Conservation (phyloP, 2,888 invertebrate species). For the Metallyticus violacea region DNA sequence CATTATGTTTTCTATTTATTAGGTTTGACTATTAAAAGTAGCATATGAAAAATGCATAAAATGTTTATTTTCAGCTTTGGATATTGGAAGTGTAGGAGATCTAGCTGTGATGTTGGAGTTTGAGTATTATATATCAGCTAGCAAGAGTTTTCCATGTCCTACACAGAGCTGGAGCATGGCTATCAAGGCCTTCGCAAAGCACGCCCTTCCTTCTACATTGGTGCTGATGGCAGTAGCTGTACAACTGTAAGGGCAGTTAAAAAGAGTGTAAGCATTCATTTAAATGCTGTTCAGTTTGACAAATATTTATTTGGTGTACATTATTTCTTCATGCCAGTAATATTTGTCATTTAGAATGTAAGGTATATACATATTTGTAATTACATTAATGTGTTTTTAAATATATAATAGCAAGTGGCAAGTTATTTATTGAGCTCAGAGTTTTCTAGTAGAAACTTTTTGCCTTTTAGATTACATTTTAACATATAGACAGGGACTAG, state of each 20-base stretch:
- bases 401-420: too few species aligned
- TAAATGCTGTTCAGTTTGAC: neutral
- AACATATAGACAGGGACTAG: too few species aligned
- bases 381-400: too few species aligned
- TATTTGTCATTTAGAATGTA: too few species aligned
- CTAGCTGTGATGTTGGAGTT: conserved; percentile 20
- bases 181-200: conserved; percentile 82
- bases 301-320: neutral
- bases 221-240: conserved; percentile 59
- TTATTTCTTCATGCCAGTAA: neutral
- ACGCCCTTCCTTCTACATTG: conserved; percentile 68
- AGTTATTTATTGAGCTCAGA: too few species aligned
- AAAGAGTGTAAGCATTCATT: conserved; percentile 28
- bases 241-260: conserved; percentile 26
- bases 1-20: too few species aligned
- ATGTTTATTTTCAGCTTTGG: neutral
- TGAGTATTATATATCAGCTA: neutral
- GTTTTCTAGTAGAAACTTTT: too few species aligned
- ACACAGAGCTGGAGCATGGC: conserved; percentile 89
- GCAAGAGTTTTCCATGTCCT: conserved; percentile 63
- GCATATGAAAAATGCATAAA: too few species aligned
- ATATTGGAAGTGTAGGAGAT: neutral
- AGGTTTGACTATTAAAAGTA: too few species aligned
- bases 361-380: too few species aligned
- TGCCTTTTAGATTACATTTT: too few species aligned